Evolutionary conservation across 2,113 vertebrate genomes (phyloP), one percentile per base, ranked within the genome.

Genomic region (Anguilla rostrata): DNA sequence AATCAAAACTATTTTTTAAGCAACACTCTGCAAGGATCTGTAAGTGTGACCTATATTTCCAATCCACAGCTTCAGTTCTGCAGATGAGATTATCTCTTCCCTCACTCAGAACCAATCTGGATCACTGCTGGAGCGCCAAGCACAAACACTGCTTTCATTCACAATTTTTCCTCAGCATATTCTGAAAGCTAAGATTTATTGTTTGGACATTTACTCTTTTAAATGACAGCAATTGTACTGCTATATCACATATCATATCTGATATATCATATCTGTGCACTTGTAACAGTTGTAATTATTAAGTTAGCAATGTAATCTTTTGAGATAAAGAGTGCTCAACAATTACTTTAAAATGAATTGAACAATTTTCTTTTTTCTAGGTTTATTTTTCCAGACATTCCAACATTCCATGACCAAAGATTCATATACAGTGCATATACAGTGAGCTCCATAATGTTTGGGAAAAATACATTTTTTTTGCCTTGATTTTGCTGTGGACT

Each of bases 301-400:
- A 85, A 82, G 78, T 82, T 75, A 34, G 60, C 78, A 78, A 85
- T 78, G 29, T 41, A 41, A 80, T 80, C 39, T n/a, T 85, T 85
- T 85, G 40, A 49, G 63, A 85, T 63, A 20, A 41, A 46, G 49
- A 46, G 39, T 56, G 40, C 46, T 75, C 29, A 87, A 80, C 34
- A n/a, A 87, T 57, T 40, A 75, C 40, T 49, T 78, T 41, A 81
- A 43, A 63, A 87, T 87, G 80, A 87, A 80, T 84, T 84, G 84
- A 57, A n/a, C 41, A 29, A 81, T 81, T 57, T 40, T 81, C 78
- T 9, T 71, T 85, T 84, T 34, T 63, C 57, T 34, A 87, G 83
- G 78, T 57, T 57, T 75, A 85, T 81, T 34, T 41, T 80, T 78
- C 34, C 53, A 60, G 41, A 14, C 75, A 78, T 46, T 39, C 12